These are phyloP conservation scores for Dendroctonus valens DNA, from an alignment of 1,140 invertebrate species.

Conservation along the genomic window DNA sequence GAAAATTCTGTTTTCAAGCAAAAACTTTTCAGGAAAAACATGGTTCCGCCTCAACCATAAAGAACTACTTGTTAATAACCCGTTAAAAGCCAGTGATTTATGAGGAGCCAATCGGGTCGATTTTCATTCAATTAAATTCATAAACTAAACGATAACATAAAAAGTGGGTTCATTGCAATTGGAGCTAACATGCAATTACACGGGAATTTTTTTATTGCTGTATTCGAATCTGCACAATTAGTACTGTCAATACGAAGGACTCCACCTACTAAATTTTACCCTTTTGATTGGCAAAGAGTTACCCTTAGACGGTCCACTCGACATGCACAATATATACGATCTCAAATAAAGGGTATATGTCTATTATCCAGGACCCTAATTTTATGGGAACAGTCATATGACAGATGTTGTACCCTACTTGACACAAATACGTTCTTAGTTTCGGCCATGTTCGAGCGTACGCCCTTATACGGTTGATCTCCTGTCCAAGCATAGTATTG, in stretches of 20 bases:
- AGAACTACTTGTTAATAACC: no score
- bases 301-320: conserved; percentile 37
- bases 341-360: conserved; percentile 43
- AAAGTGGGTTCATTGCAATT: no score
- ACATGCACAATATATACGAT: conserved; percentile 20
- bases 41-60: no score
- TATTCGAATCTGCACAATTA: conserved; percentile 10
- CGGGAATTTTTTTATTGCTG: neutral
- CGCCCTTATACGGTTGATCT: conserved; percentile 31
- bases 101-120: no score
- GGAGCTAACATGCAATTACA: neutral
- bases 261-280: conserved; percentile 44
- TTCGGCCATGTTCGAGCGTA: conserved; percentile 32
- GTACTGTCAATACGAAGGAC: conserved; percentile 37
- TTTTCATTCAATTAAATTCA: no score
- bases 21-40: no score
- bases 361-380: conserved; percentile 41
- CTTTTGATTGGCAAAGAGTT: conserved; percentile 45
- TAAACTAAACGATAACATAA: no score
- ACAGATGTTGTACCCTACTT: conserved; percentile 43
- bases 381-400: conserved; percentile 43
- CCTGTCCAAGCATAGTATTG: conserved; percentile 31
- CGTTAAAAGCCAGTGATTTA: no score
- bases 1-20: no score
- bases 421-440: conserved; percentile 36